Conservation (phyloP, 2,888 invertebrate species). For the Sepiola atlantica region DNA sequence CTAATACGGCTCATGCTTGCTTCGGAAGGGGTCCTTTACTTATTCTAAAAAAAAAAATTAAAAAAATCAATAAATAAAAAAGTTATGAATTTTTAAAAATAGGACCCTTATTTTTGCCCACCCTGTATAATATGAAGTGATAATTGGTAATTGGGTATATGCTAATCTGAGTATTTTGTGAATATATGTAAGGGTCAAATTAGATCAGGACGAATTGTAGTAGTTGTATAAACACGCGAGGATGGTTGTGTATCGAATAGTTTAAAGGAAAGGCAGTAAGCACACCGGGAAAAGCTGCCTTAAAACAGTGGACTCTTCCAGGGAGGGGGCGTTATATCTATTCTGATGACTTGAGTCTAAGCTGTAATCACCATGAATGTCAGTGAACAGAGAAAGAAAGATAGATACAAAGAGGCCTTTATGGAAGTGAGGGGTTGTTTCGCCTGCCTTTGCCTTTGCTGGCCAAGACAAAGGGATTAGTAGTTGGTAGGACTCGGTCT, state of each 20-base stretch:
- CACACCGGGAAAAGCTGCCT: not conserved
- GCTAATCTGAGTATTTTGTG: not conserved
- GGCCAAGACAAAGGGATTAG: no score
- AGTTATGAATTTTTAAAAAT: no score
- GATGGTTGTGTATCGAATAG: not conserved
- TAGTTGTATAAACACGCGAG: not conserved
- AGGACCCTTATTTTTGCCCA: no score
- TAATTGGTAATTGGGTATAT: no score
- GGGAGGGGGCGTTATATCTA: not conserved
- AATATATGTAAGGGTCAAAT: not conserved
- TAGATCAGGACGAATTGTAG: not conserved
- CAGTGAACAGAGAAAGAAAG: not conserved
- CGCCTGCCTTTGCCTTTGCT: not conserved
- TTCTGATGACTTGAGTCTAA: not conserved
- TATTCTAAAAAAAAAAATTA: no score
- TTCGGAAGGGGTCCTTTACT: no score
- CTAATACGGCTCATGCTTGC: no score
- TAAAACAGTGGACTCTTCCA: not conserved
- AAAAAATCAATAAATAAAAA: no score
- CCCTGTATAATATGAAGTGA: no score
- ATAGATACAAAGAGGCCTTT: not conserved
- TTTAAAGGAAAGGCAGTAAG: rapidly evolving
- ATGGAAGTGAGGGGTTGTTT: not conserved
- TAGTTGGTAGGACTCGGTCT: no score
- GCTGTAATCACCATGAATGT: not conserved